phyloP scores from a whole-genome alignment of 2,113 vertebrate genomes.

The Prochilodus magdalenae region DNA sequence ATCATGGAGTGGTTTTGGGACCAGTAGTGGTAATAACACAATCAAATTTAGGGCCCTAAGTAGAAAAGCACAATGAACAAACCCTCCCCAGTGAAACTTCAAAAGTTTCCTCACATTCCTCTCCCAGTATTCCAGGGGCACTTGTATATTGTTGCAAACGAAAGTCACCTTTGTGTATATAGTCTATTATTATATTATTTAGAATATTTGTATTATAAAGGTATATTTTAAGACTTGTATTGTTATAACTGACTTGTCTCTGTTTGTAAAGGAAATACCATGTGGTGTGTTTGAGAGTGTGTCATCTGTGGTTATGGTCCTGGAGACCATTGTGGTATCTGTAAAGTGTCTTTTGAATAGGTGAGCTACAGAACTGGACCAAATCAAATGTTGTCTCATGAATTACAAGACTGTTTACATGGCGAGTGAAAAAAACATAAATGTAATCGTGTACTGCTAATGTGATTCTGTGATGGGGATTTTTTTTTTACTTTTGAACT shows the following conservation, averaged over 20 bases:
- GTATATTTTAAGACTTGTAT: constrained; percentile 74
- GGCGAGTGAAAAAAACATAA: background rate
- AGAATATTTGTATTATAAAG: constrained; percentile 73
- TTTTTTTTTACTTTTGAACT: constrained; percentile 24
- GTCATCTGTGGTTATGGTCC: constrained; percentile 63
- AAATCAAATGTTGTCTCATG: constrained; percentile 44
- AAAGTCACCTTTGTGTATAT: constrained; percentile 64
- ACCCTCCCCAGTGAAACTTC: constrained; percentile 16
- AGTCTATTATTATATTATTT: constrained; percentile 59
- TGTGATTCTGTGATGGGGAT: constrained; percentile 11
- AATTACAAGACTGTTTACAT: constrained; percentile 40
- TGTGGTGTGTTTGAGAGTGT: constrained; percentile 37
- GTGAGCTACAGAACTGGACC: constrained; percentile 53
- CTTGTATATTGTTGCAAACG: constrained; percentile 42
- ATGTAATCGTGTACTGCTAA: constrained; percentile 13
- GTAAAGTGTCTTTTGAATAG: constrained; percentile 63
- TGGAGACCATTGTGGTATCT: constrained; percentile 65
- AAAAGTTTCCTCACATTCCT: constrained; percentile 22
- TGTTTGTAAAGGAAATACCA: constrained; percentile 54
- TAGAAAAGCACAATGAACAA: constrained; percentile 54
- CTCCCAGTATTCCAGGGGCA: constrained; percentile 39
- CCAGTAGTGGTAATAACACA: constrained; percentile 48
- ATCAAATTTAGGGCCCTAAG: constrained; percentile 32
- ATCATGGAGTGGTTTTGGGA: constrained; percentile 44
- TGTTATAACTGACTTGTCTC: constrained; percentile 65